phyloP scores from a whole-genome alignment of 1,140 invertebrate genomes.

The Bombus waltoni region DNA sequence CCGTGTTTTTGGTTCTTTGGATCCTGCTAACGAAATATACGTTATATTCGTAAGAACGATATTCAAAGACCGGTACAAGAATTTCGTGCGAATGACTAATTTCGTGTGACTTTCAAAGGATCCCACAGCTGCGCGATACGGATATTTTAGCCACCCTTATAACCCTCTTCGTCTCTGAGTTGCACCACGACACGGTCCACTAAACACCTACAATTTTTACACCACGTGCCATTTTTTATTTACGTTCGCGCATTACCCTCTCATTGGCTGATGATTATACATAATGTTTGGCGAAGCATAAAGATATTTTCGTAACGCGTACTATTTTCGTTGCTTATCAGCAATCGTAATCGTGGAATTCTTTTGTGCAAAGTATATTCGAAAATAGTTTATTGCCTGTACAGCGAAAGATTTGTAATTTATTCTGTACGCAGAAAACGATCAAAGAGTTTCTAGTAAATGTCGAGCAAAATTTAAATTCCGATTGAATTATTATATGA shows the following conservation, averaged over 20 bases:
- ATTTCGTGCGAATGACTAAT: conserved; percentile 56
- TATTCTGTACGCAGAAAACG: too few relatives aligned
- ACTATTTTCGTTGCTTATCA: too few relatives aligned
- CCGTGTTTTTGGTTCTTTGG: too few relatives aligned
- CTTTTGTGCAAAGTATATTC: rapidly evolving
- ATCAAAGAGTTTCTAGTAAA: too few relatives aligned
- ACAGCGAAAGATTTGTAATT: too few relatives aligned
- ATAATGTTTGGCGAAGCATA: background rate
- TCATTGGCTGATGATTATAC: conserved; percentile 62
- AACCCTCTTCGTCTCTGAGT: conserved; percentile 63
- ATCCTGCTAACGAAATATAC: background rate
- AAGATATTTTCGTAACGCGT: background rate
- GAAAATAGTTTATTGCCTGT: background rate
- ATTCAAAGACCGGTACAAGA: background rate
- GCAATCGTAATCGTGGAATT: background rate
- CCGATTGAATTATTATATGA: too few relatives aligned
- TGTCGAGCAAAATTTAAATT: too few relatives aligned
- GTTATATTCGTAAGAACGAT: too few relatives aligned
- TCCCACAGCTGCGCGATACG: conserved; percentile 66
- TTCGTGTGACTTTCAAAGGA: conserved; percentile 70
- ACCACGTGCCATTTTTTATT: conserved; percentile 77
- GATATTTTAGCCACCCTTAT: conserved; percentile 57
- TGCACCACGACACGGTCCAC: conserved; percentile 75
- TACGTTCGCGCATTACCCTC: conserved; percentile 71
- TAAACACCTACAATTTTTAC: conserved; percentile 79